Conservation (phyloP, 30 jellyfish, hydroid and myxozoan genomes). For the Rhopilema esculentum region DNA sequence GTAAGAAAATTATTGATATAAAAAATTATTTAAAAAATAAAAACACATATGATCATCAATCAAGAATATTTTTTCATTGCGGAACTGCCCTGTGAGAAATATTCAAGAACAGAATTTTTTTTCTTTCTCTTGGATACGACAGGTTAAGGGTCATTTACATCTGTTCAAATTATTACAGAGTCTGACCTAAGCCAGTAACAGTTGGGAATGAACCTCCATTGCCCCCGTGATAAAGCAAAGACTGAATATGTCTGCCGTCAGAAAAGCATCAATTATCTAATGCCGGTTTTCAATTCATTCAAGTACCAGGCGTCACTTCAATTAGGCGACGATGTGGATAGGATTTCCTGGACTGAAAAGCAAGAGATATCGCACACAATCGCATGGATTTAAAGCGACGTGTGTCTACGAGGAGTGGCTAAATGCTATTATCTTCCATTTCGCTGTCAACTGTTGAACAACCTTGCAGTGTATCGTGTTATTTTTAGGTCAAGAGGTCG, state of each 20-base stretch:
- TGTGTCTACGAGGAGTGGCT: conserved; percentile 18
- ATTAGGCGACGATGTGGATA: conserved; percentile 28
- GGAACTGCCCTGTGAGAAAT: no score
- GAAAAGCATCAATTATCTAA: not conserved
- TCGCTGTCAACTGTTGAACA: conserved; percentile 5
- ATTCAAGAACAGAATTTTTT: no score
- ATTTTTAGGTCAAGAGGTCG: not conserved
- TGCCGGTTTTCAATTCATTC: not conserved
- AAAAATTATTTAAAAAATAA: no score
- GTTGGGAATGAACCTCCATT: not conserved
- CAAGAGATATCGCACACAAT: not conserved
- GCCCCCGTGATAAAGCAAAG: not conserved
- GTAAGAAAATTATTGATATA: no score
- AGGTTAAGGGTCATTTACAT: not conserved
- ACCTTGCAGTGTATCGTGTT: not conserved
- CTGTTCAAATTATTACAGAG: not conserved
- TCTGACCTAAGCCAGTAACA: not conserved
- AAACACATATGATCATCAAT: no score
- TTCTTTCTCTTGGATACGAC: not conserved
- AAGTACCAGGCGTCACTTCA: conserved; percentile 21
- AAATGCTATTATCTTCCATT: not conserved
- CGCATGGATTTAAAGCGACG: conserved; percentile 1
- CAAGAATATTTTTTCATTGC: no score
- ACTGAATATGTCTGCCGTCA: not conserved
- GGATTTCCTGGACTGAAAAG: conserved; percentile 15